Base-by-base conservation (phyloP, 35 echinoderm and acorn worm species). In the Chiridota heheva region DNA sequence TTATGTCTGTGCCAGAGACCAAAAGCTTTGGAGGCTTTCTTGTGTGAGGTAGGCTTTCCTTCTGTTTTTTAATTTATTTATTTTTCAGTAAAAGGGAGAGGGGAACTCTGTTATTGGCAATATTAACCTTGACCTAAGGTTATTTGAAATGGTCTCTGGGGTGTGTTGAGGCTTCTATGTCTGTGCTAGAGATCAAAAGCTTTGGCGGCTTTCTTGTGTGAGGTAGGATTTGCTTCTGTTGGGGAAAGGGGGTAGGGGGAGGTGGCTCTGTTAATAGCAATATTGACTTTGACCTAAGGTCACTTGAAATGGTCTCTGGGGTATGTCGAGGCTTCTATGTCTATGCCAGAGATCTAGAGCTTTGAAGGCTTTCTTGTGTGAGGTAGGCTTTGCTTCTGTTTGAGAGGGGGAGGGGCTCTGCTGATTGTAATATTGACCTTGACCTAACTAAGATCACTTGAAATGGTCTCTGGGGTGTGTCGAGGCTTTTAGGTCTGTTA, bases 321-420 rank as follows among this genome's bases (percentile, higher is more conserved):
- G 95, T 98, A 38, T 91, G 79, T 59, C 79, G 89, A 42, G 95
- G 95, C 10, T 98, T 98, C 51, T 98, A 91, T 40, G 79, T 89
- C 25, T 98, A 89, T 78, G 70, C 80, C 17, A 69, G 95, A 57
- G 95, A 98, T 63, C 73, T 72, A 37, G 80, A 84, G 22, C 73
- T 98, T 20, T 98, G 95, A 89, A 74, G 81, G 40, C 70, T 84
- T 13, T 63, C 89, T 25, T 98, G 95, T 60, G 64, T 72, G 27
- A 88, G 80, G 95, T 98, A n/a, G n/a, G n/a, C n/a, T n/a, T n/a
- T n/a, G n/a, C n/a, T n/a, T n/a, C n/a, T n/a, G n/a, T n/a, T n/a
- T n/a, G n/a, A n/a, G n/a, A n/a, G n/a, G n/a, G n/a, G n/a, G n/a
- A n/a, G n/a, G n/a, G n/a, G n/a, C n/a, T n/a, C n/a, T n/a, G n/a